A percentile compares a stretch with the other conserved stretches of the same genome.
Conservation (phyloP, 2,797 vertebrate genomes). For the Onychomys arenicola region DNA sequence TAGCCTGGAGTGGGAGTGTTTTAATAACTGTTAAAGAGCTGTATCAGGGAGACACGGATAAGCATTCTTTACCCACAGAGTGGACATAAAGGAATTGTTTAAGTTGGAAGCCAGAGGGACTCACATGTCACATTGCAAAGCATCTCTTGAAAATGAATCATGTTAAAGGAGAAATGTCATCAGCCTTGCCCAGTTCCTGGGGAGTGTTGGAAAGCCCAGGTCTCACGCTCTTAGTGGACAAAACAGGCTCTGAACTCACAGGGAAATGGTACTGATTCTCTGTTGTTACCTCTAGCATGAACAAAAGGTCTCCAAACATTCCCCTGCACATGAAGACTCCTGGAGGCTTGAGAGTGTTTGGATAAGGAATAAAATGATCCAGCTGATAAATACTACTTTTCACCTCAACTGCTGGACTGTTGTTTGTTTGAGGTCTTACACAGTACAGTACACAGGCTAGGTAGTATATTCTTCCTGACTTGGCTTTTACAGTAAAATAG, state of each 20-base stretch:
- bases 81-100: conserved; percentile 11
- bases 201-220: not conserved
- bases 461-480: not conserved
- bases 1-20: not conserved
- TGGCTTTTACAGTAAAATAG: conserved; percentile 51
- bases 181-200: not conserved
- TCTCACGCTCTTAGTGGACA: not conserved
- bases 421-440: conserved; percentile 37
- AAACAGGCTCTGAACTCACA: not conserved
- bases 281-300: not conserved
- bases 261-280: not conserved
- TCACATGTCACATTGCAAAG: conserved; percentile 15
- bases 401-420: not conserved
- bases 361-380: not conserved
- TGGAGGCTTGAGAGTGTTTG: not conserved
- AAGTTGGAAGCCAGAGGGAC: not conserved
- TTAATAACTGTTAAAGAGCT: conserved; percentile 46
- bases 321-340: not conserved
- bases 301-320: not conserved
- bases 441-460: not conserved
- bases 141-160: conserved; percentile 52
- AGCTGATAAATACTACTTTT: not conserved
- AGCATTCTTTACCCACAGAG: not conserved
- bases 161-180: not conserved
- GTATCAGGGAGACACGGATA: not conserved